A percentile compares a stretch with the other conserved stretches of the same genome.
Evolutionary conservation across 1,140 invertebrate species (phyloP).

Genomic region (Augochlora pura): DNA sequence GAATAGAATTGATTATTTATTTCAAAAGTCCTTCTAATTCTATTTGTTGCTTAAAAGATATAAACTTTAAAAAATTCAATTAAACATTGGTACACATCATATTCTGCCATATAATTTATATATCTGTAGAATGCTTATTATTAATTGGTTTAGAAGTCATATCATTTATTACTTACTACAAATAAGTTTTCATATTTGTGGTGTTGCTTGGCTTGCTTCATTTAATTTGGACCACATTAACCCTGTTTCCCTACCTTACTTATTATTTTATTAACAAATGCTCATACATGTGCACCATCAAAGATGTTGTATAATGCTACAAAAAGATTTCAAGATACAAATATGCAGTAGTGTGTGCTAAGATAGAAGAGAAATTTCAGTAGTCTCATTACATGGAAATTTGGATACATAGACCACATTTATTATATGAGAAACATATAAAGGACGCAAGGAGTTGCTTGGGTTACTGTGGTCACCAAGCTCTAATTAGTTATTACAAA

Average conservation of each 20-base stretch:
- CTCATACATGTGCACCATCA: constrained; percentile 76
- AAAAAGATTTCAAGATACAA: constrained; percentile 41
- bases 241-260: constrained; percentile 74
- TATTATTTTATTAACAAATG: constrained; percentile 76
- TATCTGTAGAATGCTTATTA: constrained; percentile 71
- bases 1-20: background rate
- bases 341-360: constrained; percentile 35
- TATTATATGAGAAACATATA: constrained; percentile 46
- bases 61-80: constrained; percentile 1
- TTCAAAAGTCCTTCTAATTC: background rate
- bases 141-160: constrained; percentile 57
- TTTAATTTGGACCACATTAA: constrained; percentile 78
- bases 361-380: constrained; percentile 36
- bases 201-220: constrained; percentile 77
- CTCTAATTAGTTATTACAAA: constrained; percentile 75
- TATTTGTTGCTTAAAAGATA: background rate
- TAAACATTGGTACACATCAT: constrained; percentile 51
- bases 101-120: constrained; percentile 60
- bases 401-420: constrained; percentile 54
- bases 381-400: constrained; percentile 40
- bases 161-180: constrained; percentile 56
- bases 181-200: constrained; percentile 66
- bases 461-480: constrained; percentile 80
- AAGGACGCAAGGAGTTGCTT: constrained; percentile 75
- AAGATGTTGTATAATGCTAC: constrained; percentile 57